Evolutionary conservation across 1,140 invertebrate genomes (phyloP).

Genomic region (Coenobita brevimanus): DNA sequence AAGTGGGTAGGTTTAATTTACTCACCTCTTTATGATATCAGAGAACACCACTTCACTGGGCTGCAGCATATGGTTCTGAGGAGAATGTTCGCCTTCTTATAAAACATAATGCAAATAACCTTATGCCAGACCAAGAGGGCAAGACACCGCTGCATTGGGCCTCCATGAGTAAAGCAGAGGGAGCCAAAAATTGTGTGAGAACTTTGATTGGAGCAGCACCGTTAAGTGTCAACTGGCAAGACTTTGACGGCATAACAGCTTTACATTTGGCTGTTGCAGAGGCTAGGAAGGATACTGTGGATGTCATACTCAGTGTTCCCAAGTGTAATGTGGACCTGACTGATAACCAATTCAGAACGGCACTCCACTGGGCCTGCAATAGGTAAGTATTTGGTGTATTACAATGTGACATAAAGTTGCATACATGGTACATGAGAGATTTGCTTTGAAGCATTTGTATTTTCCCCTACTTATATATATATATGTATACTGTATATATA

Average conservation of each 20-base stretch:
- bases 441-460: too few relatives aligned
- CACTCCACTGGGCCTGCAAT: conserved; percentile 57
- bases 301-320: conserved; percentile 44
- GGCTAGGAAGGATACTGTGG: conserved; percentile 48
- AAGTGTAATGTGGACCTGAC: conserved; percentile 58
- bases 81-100: conserved; percentile 51
- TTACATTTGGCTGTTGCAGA: conserved; percentile 54
- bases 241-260: conserved; percentile 57
- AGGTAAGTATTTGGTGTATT: too few relatives aligned
- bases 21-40: neutral
- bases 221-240: conserved; percentile 55
- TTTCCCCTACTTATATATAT: too few relatives aligned
- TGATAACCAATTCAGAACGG: conserved; percentile 56
- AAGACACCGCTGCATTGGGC: conserved; percentile 58
- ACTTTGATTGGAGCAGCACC: conserved; percentile 45
- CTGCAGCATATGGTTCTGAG: conserved; percentile 58
- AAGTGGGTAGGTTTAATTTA: neutral
- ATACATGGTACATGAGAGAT: too few relatives aligned
- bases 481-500: too few relatives aligned
- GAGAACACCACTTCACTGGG: conserved; percentile 54
- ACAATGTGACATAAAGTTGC: too few relatives aligned
- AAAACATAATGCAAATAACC: conserved; percentile 54
- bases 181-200: conserved; percentile 45
- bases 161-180: conserved; percentile 41
- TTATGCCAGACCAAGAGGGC: conserved; percentile 57